phyloP scores from a whole-genome alignment of 2,888 invertebrate genomes.

The Cheilosia variabilis region DNA sequence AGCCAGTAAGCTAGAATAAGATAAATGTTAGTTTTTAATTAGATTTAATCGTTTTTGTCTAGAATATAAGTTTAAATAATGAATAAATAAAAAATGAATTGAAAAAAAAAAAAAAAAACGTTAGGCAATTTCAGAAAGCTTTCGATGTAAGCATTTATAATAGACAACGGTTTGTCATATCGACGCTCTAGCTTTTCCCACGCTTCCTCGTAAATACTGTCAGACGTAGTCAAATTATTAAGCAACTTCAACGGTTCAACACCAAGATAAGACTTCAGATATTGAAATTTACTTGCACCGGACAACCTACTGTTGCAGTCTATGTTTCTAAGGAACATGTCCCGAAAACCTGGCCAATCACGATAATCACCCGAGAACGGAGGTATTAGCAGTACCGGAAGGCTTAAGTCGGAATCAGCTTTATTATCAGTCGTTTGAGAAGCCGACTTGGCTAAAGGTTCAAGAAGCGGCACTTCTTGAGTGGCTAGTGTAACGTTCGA shows the following conservation, averaged over 20 bases:
- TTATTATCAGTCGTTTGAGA: not conserved
- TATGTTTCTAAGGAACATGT: constrained; percentile 1
- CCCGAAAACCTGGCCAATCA: too few relatives aligned
- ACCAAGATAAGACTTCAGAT: constrained; percentile 15
- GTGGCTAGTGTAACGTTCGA: not conserved
- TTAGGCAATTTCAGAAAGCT: not conserved
- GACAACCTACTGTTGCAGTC: not conserved
- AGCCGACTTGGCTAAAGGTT: not conserved
- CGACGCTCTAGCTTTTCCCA: not conserved
- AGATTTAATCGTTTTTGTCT: too few relatives aligned
- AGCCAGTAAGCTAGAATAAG: too few relatives aligned
- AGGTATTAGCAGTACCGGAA: too few relatives aligned
- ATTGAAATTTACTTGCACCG: constrained; percentile 22
- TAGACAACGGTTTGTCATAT: not conserved
- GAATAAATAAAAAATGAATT: too few relatives aligned
- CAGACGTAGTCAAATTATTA: not conserved
- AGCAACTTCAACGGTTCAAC: not conserved
- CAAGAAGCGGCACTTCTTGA: not conserved
- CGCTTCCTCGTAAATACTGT: not conserved
- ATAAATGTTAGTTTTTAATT: too few relatives aligned
- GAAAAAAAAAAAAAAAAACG: too few relatives aligned
- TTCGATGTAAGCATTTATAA: not conserved
- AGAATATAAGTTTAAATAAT: too few relatives aligned
- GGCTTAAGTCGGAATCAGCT: not conserved
- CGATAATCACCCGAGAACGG: too few relatives aligned